Evolutionary conservation across 2,797 vertebrate genomes (phyloP).

Genomic region (Thamnophis elegans): DNA sequence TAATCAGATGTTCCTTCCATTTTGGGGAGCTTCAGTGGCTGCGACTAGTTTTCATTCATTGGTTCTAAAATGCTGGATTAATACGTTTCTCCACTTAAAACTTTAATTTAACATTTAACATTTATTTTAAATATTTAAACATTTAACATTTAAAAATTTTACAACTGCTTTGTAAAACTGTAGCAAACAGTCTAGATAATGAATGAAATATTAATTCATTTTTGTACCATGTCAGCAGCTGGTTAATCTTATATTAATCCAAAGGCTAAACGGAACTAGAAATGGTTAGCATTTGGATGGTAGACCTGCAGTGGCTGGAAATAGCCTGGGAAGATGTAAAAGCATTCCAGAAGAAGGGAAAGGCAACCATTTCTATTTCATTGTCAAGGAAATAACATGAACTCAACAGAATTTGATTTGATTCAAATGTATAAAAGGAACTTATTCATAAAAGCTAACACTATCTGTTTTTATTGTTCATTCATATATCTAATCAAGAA

Average conservation of each 20-base stretch:
- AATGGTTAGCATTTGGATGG: background rate
- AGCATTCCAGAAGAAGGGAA: background rate
- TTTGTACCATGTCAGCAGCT: background rate
- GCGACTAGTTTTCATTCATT: background rate
- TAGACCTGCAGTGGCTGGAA: background rate
- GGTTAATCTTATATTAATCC: background rate
- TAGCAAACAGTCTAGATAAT: background rate
- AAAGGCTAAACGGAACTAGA: background rate
- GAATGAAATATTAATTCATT: background rate
- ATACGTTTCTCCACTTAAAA: background rate
- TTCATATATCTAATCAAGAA: slow-evolving; percentile 21
- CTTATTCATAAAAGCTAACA: slow-evolving; percentile 13
- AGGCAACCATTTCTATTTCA: background rate
- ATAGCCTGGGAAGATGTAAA: background rate
- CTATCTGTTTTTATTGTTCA: slow-evolving; percentile 27
- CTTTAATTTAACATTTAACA: background rate
- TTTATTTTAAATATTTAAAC: too few relatives aligned
- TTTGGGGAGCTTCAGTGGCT: background rate
- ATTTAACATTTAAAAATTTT: background rate
- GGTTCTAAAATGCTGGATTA: background rate
- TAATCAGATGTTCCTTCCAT: background rate
- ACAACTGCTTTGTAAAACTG: background rate
- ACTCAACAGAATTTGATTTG: background rate
- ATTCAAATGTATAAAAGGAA: background rate
- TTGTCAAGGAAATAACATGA: background rate